A percentile compares a stretch with the other conserved stretches of the same genome.
phyloP scores from a whole-genome alignment of 2,797 vertebrate species.

The Spinus olivaceus region DNA sequence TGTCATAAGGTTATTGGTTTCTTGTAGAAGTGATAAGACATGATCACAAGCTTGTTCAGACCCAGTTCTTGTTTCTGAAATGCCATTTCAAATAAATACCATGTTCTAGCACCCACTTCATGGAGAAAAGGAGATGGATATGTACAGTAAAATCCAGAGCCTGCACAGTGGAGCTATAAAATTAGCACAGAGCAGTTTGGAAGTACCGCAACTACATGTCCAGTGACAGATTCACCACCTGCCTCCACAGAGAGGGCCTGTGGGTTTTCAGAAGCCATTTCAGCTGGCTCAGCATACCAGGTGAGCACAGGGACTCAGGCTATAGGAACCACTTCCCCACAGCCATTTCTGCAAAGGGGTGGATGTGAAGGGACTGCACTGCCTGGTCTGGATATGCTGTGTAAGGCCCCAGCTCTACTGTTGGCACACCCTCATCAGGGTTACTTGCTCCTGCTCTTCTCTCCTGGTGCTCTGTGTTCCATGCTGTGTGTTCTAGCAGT shows the following conservation, averaged over 20 bases:
- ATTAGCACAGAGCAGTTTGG: neutral
- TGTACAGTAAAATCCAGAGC: neutral
- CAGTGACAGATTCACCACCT: neutral
- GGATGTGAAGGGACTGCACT: fast-evolving
- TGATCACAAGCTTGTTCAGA: neutral
- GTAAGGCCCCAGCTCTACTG: neutral
- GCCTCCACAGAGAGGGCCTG: neutral
- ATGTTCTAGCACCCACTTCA: neutral
- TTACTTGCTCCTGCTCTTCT: neutral
- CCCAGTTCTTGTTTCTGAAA: neutral
- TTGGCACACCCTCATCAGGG: neutral
- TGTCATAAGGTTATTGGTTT: neutral
- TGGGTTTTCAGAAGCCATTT: neutral
- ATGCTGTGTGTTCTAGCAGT: fast-evolving
- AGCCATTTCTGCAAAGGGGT: neutral
- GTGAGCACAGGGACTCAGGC: neutral
- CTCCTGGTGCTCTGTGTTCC: neutral
- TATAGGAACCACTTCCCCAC: neutral
- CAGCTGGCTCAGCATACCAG: too few species aligned
- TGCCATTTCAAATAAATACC: neutral
- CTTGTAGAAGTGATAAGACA: neutral
- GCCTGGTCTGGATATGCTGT: fast-evolving
- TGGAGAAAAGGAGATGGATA: neutral
- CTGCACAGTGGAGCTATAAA: neutral
- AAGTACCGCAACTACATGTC: neutral